A percentile compares a stretch with the other conserved stretches of the same genome.
These are phyloP conservation scores for Myocastor coypus DNA, from an alignment of 2,113 vertebrate species.

Conservation along the genomic window DNA sequence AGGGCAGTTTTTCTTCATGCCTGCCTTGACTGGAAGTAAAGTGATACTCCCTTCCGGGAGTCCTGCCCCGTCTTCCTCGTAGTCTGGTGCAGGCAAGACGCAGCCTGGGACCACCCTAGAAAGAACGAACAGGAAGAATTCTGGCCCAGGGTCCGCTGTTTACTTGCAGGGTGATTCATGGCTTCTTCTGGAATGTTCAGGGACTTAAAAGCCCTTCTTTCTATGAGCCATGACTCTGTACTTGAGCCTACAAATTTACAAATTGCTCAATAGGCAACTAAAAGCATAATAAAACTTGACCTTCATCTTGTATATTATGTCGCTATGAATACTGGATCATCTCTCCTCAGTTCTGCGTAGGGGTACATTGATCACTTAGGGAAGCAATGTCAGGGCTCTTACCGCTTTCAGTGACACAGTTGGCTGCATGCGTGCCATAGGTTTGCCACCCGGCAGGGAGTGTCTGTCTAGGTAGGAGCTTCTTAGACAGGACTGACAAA, in stretches of 20 bases:
- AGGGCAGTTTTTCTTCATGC: background rate
- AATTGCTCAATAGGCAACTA: background rate
- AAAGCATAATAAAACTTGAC: background rate
- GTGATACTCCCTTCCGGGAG: background rate
- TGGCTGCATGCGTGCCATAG: background rate
- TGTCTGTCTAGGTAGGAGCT: background rate
- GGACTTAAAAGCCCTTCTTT: background rate
- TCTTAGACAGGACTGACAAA: background rate
- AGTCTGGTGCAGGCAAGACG: background rate
- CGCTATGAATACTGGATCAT: background rate
- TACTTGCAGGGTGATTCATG: background rate
- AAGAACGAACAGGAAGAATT: background rate
- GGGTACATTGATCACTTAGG: background rate
- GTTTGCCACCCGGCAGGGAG: background rate
- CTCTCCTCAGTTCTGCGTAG: background rate
- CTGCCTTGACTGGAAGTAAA: background rate
- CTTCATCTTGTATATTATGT: background rate
- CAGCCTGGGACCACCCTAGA: background rate
- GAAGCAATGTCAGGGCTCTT: background rate
- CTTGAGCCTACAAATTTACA: background rate
- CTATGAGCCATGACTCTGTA: background rate
- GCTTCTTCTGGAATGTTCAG: background rate
- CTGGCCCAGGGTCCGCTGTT: background rate
- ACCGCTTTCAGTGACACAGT: background rate
- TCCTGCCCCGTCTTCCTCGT: background rate